Conservation (phyloP, 2,113 vertebrate species). For the Ophthalmolycus amberensis region DNA sequence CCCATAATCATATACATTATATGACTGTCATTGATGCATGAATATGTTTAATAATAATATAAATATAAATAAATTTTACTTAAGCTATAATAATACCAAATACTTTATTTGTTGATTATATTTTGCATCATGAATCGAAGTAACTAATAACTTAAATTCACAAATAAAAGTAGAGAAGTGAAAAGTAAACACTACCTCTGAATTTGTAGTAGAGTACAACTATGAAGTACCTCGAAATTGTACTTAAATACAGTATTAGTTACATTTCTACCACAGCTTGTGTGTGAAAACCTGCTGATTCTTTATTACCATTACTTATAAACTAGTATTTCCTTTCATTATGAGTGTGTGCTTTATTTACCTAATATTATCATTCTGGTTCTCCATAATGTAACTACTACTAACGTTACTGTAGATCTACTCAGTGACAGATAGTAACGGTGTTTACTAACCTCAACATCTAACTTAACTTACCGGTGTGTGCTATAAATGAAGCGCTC, state of each 20-base stretch:
- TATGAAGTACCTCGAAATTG: background rate
- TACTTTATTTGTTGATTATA: background rate
- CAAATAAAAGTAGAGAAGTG: background rate
- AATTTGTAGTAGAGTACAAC: background rate
- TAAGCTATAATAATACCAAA: background rate
- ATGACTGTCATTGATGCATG: background rate
- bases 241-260: background rate
- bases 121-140: background rate
- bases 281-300: too few relatives aligned
- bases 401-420: background rate
- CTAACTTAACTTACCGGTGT: conserved; percentile 47
- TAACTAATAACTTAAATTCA: background rate
- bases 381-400: too few relatives aligned
- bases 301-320: too few relatives aligned
- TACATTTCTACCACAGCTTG: too few relatives aligned
- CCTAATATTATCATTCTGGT: background rate
- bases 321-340: background rate
- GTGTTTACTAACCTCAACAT: conserved; percentile 29
- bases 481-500: conserved; percentile 31
- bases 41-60: background rate
- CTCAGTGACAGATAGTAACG: background rate
- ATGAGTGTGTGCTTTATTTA: background rate
- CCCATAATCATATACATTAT: background rate
- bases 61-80: background rate
- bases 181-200: background rate